Evolutionary conservation across 1,140 invertebrate genomes (phyloP).

Genomic region (Rhopalosiphum maidis): DNA sequence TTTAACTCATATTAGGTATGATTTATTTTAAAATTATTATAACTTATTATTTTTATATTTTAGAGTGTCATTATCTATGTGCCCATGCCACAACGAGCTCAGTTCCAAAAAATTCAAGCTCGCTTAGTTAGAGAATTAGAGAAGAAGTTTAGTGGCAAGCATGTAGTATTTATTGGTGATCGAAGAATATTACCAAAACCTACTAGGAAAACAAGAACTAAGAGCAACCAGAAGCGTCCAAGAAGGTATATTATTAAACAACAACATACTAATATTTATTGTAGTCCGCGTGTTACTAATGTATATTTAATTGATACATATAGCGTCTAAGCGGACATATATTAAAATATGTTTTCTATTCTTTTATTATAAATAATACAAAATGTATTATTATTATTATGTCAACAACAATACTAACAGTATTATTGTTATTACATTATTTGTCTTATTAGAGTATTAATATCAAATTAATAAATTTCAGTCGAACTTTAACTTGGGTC

Average conservation of each 20-base stretch:
- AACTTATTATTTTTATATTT: not conserved
- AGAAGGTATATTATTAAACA: slow-evolving; percentile 69
- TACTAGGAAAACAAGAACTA: slow-evolving; percentile 91
- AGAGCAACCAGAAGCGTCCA: slow-evolving; percentile 97
- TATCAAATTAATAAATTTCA: slow-evolving; percentile 62
- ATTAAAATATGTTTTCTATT: slow-evolving; percentile 21
- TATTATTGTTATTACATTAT: not conserved
- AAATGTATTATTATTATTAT: not conserved
- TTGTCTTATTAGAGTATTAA: slow-evolving; percentile 36
- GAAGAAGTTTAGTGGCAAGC: slow-evolving; percentile 99
- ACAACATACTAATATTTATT: no score
- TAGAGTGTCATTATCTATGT: slow-evolving; percentile 92
- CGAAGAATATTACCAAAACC: slow-evolving; percentile 98
- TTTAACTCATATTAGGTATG: not conserved
- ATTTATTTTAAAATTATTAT: not conserved
- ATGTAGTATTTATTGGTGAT: slow-evolving; percentile 98
- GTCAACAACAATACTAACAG: not conserved
- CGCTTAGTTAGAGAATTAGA: slow-evolving; percentile 96
- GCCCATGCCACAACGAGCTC: slow-evolving; percentile 95
- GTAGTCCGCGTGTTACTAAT: slow-evolving; percentile 53
- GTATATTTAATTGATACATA: slow-evolving; percentile 35
- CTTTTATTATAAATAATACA: not conserved
- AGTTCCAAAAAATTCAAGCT: slow-evolving; percentile 97
- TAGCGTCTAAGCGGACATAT: slow-evolving; percentile 50
- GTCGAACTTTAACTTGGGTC: slow-evolving; percentile 94